Evolutionary conservation across 2,797 vertebrate species (phyloP).

Genomic region (Kryptolebias ocellatus): DNA sequence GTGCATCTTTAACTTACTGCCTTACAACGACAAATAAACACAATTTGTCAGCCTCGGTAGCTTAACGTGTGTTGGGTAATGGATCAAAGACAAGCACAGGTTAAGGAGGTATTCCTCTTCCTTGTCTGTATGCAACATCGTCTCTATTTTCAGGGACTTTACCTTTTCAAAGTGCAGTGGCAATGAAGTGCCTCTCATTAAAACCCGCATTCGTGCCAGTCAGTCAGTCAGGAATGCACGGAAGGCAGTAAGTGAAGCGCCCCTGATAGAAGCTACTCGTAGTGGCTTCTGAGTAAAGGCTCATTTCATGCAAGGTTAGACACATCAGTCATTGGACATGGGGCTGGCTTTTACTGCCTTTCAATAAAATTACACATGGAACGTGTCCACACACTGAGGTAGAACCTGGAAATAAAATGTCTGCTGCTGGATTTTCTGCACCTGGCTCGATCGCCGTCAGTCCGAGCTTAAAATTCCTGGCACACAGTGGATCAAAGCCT

Average conservation of each 20-base stretch:
- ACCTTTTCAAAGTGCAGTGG: constrained; percentile 64
- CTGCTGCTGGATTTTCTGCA: constrained; percentile 51
- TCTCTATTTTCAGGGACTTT: constrained; percentile 62
- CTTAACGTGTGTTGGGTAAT: constrained; percentile 31
- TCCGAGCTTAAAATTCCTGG: constrained; percentile 40
- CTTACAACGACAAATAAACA: constrained; percentile 22
- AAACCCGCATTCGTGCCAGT: constrained; percentile 73
- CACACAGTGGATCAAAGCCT: constrained; percentile 58
- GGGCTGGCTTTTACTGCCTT: constrained; percentile 72
- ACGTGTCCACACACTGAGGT: constrained; percentile 60
- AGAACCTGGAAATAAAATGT: constrained; percentile 70
- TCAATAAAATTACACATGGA: constrained; percentile 77
- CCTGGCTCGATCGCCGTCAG: constrained; percentile 41
- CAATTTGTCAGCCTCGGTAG: constrained; percentile 13
- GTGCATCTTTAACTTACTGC: constrained; percentile 27
- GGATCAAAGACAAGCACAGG: constrained; percentile 36
- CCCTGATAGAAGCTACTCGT: constrained; percentile 69
- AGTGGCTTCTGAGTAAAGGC: constrained; percentile 70
- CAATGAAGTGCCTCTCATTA: constrained; percentile 80
- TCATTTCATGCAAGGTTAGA: constrained; percentile 86
- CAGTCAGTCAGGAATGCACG: constrained; percentile 65
- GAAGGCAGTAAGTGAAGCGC: constrained; percentile 58
- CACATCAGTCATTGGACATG: constrained; percentile 80
- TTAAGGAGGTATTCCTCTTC: constrained; percentile 43
- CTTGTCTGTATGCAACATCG: constrained; percentile 38